Percentiles rank a stretch among this genome's conserved stretches.
phyloP scores from a whole-genome alignment of 1,140 invertebrate species.

The Cotesia chilonis region DNA sequence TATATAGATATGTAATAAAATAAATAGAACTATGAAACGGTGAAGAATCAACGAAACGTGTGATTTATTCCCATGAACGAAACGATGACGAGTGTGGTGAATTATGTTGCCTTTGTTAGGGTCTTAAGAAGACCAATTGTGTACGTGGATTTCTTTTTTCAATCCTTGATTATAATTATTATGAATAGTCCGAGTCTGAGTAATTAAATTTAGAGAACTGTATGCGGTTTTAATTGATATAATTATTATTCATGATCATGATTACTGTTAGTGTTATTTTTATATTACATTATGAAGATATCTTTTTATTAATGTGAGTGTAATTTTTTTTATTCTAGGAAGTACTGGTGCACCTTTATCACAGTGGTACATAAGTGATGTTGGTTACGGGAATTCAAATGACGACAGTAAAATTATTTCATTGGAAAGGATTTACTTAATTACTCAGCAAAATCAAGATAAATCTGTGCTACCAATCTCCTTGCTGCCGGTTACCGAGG shows the following conservation, averaged over 20 bases:
- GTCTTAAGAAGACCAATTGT: constrained; percentile 3
- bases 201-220: too few relatives aligned
- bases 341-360: constrained; percentile 46
- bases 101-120: constrained; percentile 24
- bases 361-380: constrained; percentile 48
- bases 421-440: constrained; percentile 54
- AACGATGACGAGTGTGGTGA: constrained; percentile 28
- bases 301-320: not conserved
- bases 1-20: not conserved
- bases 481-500: constrained; percentile 56
- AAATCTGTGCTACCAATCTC: constrained; percentile 54
- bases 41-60: not conserved
- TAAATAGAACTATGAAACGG: not conserved
- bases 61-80: constrained; percentile 7
- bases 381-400: constrained; percentile 45
- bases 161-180: constrained; percentile 6
- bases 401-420: constrained; percentile 48
- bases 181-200: not conserved
- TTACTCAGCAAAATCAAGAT: constrained; percentile 52
- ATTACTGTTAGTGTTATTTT: not conserved
- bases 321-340: constrained; percentile 47
- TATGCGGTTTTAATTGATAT: too few relatives aligned
- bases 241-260: not conserved
- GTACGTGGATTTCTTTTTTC: not conserved
- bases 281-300: not conserved